phyloP scores from a whole-genome alignment of 2,113 vertebrate species.

The Seriola quinqueradiata region DNA sequence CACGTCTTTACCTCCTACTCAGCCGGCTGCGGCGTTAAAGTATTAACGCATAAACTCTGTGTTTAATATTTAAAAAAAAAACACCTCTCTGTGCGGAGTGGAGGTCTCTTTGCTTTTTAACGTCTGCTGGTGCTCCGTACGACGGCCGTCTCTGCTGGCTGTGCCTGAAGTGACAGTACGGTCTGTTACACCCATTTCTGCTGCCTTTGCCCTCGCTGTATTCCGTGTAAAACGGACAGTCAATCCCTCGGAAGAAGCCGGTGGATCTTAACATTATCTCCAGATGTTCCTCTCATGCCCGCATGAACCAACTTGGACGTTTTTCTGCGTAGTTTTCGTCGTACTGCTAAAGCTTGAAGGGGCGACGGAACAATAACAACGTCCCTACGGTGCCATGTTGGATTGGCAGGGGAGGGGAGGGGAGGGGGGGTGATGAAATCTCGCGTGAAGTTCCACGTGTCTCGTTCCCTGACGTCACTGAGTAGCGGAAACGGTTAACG shows the following conservation, averaged over 20 bases:
- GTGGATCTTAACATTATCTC: constrained; percentile 91
- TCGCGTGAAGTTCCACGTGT: constrained; percentile 43
- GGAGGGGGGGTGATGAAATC: neutral
- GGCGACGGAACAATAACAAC: constrained; percentile 82
- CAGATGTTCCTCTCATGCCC: constrained; percentile 78
- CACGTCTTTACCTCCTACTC: neutral
- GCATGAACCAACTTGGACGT: constrained; percentile 12
- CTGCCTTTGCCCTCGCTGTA: constrained; percentile 76
- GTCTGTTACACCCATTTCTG: constrained; percentile 85
- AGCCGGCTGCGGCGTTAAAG: neutral
- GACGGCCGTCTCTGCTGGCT: constrained; percentile 81
- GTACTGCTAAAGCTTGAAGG: constrained; percentile 33
- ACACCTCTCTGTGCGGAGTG: constrained; percentile 75
- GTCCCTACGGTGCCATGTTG: constrained; percentile 85
- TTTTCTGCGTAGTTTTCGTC: constrained; percentile 10
- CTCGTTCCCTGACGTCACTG: constrained; percentile 62
- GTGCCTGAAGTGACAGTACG: constrained; percentile 96
- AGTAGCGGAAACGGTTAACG: too few relatives aligned
- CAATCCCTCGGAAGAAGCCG: constrained; percentile 94
- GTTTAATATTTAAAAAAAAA: neutral
- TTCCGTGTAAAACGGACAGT: constrained; percentile 90
- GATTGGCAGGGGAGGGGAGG: constrained; percentile 19
- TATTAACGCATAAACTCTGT: neutral
- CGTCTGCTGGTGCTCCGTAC: constrained; percentile 72
- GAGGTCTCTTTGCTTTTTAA: constrained; percentile 65